Evolutionary conservation across 2,797 vertebrate species (phyloP).

Genomic region (Artibeus jamaicensis): DNA sequence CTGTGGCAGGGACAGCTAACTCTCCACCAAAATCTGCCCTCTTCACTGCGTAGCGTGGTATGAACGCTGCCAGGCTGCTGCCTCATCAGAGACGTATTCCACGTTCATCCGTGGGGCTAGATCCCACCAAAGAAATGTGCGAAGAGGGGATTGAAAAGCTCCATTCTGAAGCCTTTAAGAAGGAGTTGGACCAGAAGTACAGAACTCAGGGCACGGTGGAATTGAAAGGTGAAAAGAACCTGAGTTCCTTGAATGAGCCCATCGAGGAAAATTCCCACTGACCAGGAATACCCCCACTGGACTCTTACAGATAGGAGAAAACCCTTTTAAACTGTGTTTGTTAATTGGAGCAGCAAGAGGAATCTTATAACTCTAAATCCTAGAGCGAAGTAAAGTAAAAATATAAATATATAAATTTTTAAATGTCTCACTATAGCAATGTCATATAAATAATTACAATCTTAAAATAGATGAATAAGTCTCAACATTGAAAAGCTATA

Average conservation of each 20-base stretch:
- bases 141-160: not conserved
- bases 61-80: not conserved
- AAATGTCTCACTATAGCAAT: not conserved
- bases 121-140: not conserved
- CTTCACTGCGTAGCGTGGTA: not conserved
- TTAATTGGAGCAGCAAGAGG: not conserved
- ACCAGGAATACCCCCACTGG: not conserved
- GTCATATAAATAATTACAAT: not conserved
- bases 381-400: not conserved
- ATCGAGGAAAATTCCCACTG: not conserved
- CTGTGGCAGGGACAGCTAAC: not conserved
- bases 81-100: not conserved
- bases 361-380: not conserved
- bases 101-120: not conserved
- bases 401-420: not conserved
- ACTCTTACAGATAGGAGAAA: not conserved
- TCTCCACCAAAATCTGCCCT: not conserved
- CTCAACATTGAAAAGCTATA: not conserved
- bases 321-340: not conserved
- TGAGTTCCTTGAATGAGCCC: not conserved
- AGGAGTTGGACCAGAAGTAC: not conserved
- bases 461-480: not conserved
- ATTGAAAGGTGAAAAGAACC: not conserved
- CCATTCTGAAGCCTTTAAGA: not conserved
- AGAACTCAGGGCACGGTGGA: not conserved